Percentiles rank a stretch among this genome's conserved stretches.
phyloP scores from a whole-genome alignment of 1,140 invertebrate genomes.

The Rhopalosiphum padi region DNA sequence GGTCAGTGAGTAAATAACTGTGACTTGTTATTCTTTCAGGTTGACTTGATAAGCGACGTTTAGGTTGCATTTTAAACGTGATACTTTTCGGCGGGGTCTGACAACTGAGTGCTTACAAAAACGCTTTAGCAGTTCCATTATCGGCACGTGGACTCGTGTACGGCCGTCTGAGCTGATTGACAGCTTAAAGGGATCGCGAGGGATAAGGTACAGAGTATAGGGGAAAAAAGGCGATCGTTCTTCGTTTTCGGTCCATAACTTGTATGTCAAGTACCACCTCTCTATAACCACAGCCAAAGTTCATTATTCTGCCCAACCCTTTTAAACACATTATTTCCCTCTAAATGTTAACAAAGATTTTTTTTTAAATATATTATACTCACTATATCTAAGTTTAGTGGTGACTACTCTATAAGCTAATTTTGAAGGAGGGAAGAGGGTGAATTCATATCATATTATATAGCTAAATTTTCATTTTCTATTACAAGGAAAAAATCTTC shows the following conservation, averaged over 20 bases:
- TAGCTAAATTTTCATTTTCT: background rate
- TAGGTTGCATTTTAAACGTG: constrained; percentile 56
- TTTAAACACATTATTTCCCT: background rate
- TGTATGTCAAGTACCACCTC: constrained; percentile 33
- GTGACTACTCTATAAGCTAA: background rate
- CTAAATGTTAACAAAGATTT: constrained; percentile 1
- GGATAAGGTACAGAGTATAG: background rate
- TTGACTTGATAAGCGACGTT: constrained; percentile 55
- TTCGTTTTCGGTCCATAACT: constrained; percentile 47
- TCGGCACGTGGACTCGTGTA: constrained; percentile 59
- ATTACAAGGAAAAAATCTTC: background rate
- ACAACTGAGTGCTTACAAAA: constrained; percentile 53
- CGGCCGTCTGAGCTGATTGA: constrained; percentile 43
- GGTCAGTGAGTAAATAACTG: constrained; percentile 55
- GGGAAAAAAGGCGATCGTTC: constrained; percentile 41
- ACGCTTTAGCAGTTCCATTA: constrained; percentile 58
- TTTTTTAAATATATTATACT: background rate
- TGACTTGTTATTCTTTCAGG: constrained; percentile 56
- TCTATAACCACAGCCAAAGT: constrained; percentile 31
- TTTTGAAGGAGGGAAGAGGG: background rate
- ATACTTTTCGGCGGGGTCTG: constrained; percentile 43
- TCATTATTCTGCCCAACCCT: constrained; percentile 1
- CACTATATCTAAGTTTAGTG: background rate
- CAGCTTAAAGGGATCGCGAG: constrained; percentile 45
- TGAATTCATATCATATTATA: background rate